phyloP scores from a whole-genome alignment of 1,140 invertebrate genomes.

The Bombus superbus region DNA sequence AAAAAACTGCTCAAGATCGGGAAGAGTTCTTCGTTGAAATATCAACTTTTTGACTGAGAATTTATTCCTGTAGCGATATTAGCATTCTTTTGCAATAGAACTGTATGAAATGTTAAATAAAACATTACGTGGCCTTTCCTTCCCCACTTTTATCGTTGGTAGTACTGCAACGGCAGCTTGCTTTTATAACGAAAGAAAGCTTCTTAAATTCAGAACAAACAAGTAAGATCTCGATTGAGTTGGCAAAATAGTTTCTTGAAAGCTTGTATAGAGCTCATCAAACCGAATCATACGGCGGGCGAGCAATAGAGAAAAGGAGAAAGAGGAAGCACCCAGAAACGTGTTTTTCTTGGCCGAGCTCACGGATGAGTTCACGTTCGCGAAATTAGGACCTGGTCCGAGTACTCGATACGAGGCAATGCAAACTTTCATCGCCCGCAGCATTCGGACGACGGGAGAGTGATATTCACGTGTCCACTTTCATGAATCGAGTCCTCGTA shows the following conservation, averaged over 20 bases:
- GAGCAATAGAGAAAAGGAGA: not conserved
- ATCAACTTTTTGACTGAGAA: no score
- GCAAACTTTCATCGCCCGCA: slow-evolving; percentile 66
- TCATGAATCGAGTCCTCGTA: slow-evolving; percentile 45
- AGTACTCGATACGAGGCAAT: slow-evolving; percentile 42
- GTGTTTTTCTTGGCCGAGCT: slow-evolving; percentile 38
- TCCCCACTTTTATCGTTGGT: no score
- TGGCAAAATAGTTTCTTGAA: no score
- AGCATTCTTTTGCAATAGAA: no score
- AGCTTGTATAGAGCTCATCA: not conserved
- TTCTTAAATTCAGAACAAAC: not conserved
- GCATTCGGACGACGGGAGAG: slow-evolving; percentile 54
- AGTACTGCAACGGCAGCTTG: no score
- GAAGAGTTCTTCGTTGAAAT: no score
- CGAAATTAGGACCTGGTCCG: slow-evolving; percentile 62
- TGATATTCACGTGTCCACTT: slow-evolving; percentile 62
- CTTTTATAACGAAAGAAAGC: not conserved
- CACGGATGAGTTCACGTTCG: slow-evolving; percentile 52
- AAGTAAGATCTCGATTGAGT: no score
- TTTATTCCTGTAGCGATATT: no score
- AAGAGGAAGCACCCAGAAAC: not conserved
- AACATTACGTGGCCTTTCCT: no score
- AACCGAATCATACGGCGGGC: not conserved
- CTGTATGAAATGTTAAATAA: no score
- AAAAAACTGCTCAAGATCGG: no score